Evolutionary conservation across 2,888 invertebrate species (phyloP), one percentile per base, ranked within the genome.

Genomic region (Hemicrepidius hirtus): DNA sequence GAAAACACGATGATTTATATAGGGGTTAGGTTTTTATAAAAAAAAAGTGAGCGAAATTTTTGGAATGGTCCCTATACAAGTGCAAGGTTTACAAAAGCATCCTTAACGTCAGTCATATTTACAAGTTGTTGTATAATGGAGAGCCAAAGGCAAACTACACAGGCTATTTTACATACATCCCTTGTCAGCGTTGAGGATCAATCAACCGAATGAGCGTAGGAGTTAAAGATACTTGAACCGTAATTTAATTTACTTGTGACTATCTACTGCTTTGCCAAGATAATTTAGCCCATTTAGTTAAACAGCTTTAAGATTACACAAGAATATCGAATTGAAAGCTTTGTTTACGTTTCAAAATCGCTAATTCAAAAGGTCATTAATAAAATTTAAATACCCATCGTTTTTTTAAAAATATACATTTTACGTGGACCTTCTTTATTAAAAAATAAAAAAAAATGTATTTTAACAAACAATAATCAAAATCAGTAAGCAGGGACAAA

Each of bases 201-300:
- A 60, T 60, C 60, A 60, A 44, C 41, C 24, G 44, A 44, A 44
- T 44, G 28, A 28, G 60, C 21, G 44, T 60, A 28, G 44, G 60
- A 60, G 60, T 44, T 57, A 28, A 41, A 21, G 60, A 44, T 16
- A 24, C 41, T 60, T 60, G 24, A 60, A 44, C 60, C 44, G 44
- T 60, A 60, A 60, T 60, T 60, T 60, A 44, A 60, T 60, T 60
- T 60, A 28, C 44, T 60, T 60, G 40, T 3, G 44, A 44, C 60
- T 44, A 44, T 41, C 60, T 12, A 10, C 60, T 60, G 60, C 41
- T 44, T 59, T 28, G 41, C 24, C 21, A 40, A 60, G 60, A 60
- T 60, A 60, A 60, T 44, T 60, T 44, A 60, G 44, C 24, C 28
- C 41, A 44, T 60, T 50, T 44, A 41, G 6, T 18, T n/a, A 13